Conservation (phyloP, 1,140 invertebrate species). For the Potamilus streckersoni region DNA sequence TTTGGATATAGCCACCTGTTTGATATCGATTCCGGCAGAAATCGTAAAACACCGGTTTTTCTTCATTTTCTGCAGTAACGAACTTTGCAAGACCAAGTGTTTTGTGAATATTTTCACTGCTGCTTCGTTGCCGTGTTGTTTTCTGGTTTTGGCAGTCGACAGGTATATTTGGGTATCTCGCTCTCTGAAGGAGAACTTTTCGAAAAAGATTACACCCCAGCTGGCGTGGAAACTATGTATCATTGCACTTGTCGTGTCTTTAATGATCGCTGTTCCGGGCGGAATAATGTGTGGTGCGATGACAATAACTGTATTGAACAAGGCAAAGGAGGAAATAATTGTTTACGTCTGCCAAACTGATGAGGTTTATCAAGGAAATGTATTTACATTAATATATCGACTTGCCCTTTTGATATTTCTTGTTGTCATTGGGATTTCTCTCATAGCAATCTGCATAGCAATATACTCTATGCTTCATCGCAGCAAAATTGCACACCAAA, state of each 20-base stretch:
- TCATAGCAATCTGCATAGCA: not conserved
- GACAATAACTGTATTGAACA: not conserved
- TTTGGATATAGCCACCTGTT: conserved; percentile 17
- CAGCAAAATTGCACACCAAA: not conserved
- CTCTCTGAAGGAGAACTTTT: conserved; percentile 4
- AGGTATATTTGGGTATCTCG: conserved; percentile 21
- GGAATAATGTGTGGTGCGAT: conserved; percentile 15
- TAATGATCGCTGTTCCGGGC: conserved; percentile 13
- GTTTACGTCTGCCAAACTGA: conserved; percentile 20
- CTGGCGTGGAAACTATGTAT: conserved; percentile 14
- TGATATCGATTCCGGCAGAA: conserved; percentile 25
- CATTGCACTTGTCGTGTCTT: conserved; percentile 1
- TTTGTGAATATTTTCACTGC: conserved; percentile 21
- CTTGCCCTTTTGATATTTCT: too few relatives aligned
- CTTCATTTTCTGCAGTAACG: conserved; percentile 16
- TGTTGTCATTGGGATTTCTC: not conserved
- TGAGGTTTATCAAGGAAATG: too few relatives aligned
- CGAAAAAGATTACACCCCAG: conserved; percentile 3
- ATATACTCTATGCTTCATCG: not conserved
- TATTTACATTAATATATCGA: too few relatives aligned
- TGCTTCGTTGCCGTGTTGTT: conserved; percentile 14
- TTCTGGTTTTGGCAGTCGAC: conserved; percentile 16
- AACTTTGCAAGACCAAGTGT: conserved; percentile 24
- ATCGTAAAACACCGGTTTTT: conserved; percentile 19
- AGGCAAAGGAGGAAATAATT: not conserved